Base-by-base conservation (phyloP, 2,888 invertebrate genomes). In the Eilema griseolum region DNA sequence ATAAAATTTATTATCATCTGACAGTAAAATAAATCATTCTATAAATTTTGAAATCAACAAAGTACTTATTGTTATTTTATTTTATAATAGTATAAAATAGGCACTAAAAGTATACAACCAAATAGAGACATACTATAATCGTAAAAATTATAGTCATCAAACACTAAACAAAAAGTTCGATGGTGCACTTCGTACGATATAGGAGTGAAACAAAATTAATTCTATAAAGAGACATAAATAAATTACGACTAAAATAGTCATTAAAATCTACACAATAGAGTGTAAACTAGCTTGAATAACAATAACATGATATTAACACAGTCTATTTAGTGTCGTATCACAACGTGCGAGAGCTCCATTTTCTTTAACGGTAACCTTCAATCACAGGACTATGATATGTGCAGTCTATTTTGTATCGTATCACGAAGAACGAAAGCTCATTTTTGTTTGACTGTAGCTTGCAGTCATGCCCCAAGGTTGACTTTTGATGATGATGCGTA, bases 171-270 rank as follows among this genome's bases (percentile, higher is more conserved):
- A 46, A 20, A 46, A 46, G 5, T 1, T 20, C 20, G 1, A 20
- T 46, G 8, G 5, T 46, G 20, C 20, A 46, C 46, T 20, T 46
- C 20, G 20, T 46, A 20, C 16, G 7, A 20, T 7, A 52, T 10
- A 20, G 20, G 2, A 52, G n/a, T 52, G n/a, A 52, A n/a, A 52
- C 52, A 52, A 52, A 46, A 46, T 46, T 46, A 52, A 52, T 52
- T 52, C 8, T 52, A n/a, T 52, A 52, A 52, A 52, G n/a, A 46
- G n/a, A n/a, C 52, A 52, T 52, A 52, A 52, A 52, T 52, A 52
- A 52, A 52, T 52, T 52, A 52, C n/a, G 52, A 52, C 52, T 20
- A 52, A 52, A 52, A 52, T 52, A n/a, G n/a, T 52, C 52, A n/a
- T 52, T n/a, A 52, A 52, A 52, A 10, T 20, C 20, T n/a, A n/a